phyloP scores from a whole-genome alignment of 2,797 vertebrate species.

The Agapornis canus region DNA sequence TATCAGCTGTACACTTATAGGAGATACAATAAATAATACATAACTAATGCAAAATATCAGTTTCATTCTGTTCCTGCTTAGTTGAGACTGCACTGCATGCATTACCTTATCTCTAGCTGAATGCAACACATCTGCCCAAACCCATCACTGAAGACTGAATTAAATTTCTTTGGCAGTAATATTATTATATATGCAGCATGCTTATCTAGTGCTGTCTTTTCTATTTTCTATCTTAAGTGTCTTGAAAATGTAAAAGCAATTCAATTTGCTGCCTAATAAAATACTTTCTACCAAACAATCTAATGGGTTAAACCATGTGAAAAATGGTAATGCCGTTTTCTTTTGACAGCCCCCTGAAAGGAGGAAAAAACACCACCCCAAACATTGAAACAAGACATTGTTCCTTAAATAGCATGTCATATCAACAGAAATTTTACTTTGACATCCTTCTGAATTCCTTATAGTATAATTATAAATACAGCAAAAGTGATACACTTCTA shows the following conservation, averaged over 20 bases:
- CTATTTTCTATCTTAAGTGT: constrained; percentile 54
- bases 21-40: constrained; percentile 75
- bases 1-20: constrained; percentile 23
- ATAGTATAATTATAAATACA: constrained; percentile 4
- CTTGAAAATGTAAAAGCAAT: constrained; percentile 69
- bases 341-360: constrained; percentile 26
- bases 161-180: constrained; percentile 68
- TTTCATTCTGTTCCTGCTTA: constrained; percentile 66
- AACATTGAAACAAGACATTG: not conserved
- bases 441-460: not conserved
- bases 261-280: constrained; percentile 47
- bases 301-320: constrained; percentile 51
- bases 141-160: constrained; percentile 47
- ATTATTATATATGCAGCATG: constrained; percentile 43
- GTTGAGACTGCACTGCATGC: constrained; percentile 19
- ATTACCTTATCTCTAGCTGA: constrained; percentile 60
- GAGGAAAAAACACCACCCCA: not conserved
- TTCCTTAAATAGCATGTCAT: constrained; percentile 26
- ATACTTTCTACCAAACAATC: constrained; percentile 53
- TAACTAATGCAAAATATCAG: constrained; percentile 50
- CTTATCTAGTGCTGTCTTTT: constrained; percentile 60
- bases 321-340: constrained; percentile 47
- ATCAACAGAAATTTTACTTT: not conserved
- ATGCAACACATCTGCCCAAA: constrained; percentile 63
- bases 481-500: not conserved